These are phyloP conservation scores for Botrylloides violaceus DNA, from an alignment of 23 tunicate genomes.

Conservation along the genomic window DNA sequence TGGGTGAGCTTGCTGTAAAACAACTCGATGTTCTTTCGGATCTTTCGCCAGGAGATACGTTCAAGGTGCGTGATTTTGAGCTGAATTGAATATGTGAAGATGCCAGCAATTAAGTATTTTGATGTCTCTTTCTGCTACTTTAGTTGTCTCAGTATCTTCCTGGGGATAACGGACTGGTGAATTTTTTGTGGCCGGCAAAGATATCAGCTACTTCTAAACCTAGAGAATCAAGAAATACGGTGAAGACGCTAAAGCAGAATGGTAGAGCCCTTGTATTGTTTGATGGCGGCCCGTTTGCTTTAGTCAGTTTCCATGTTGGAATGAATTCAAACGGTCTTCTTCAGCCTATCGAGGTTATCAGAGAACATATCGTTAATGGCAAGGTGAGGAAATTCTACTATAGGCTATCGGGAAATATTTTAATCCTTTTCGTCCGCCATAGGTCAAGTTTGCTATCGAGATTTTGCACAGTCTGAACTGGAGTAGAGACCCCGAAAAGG, in stretches of 20 bases:
- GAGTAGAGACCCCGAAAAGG: slow-evolving; percentile 49
- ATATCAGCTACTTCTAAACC: background rate
- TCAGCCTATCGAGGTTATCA: slow-evolving; percentile 23
- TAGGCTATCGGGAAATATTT: too few species aligned
- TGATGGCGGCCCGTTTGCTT: slow-evolving; percentile 76
- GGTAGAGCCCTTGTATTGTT: slow-evolving; percentile 28
- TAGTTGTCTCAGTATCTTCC: slow-evolving; percentile 59
- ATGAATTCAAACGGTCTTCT: slow-evolving; percentile 19
- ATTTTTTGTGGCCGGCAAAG: slow-evolving; percentile 4
- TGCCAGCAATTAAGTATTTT: background rate
- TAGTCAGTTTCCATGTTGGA: slow-evolving; percentile 41
- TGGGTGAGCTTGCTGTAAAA: background rate
- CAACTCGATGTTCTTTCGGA: background rate
- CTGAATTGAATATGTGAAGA: background rate
- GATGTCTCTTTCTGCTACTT: slow-evolving; percentile 4
- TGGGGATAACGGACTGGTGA: slow-evolving; percentile 60
- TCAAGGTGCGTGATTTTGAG: background rate
- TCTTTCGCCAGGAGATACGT: background rate
- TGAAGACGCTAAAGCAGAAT: background rate
- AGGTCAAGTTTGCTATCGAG: slow-evolving; percentile 59
- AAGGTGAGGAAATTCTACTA: slow-evolving; percentile 34
- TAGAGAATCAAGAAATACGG: background rate
- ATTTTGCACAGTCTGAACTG: slow-evolving; percentile 58
- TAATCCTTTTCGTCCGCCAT: background rate
- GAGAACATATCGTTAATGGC: slow-evolving; percentile 22